Conservation (phyloP, 1,140 invertebrate genomes). For the Hyposmocoma kahamanoa region DNA sequence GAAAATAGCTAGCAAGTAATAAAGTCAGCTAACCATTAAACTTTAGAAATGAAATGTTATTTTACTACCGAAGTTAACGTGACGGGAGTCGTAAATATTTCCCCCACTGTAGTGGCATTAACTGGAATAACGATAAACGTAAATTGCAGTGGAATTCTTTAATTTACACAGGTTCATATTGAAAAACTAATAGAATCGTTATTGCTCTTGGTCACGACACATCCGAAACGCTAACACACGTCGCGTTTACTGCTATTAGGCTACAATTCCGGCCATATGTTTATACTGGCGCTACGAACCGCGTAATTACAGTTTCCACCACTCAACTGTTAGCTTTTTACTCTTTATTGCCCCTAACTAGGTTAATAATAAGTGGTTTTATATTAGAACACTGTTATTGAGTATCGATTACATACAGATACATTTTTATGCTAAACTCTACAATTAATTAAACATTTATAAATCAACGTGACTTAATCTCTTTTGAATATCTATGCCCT, state of each 20-base stretch:
- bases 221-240: conserved; percentile 31
- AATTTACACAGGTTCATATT: conserved; percentile 29
- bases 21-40: no score
- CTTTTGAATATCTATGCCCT: no score
- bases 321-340: conserved; percentile 29
- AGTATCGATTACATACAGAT: not conserved
- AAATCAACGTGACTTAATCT: no score
- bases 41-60: no score
- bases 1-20: no score
- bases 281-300: conserved; percentile 29
- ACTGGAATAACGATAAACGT: conserved; percentile 18
- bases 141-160: conserved; percentile 21
- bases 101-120: conserved; percentile 12
- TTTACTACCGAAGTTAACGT: conserved; percentile 10
- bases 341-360: conserved; percentile 19
- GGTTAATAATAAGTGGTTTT: conserved; percentile 14
- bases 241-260: conserved; percentile 31
- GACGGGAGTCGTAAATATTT: conserved; percentile 17
- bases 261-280: conserved; percentile 38
- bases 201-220: conserved; percentile 40
- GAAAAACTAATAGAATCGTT: conserved; percentile 46
- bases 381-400: not conserved
- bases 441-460: no score
- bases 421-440: no score
- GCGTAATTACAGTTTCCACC: conserved; percentile 44